Conservation (phyloP, 1,140 invertebrate genomes). For the Vanessa tameamea region DNA sequence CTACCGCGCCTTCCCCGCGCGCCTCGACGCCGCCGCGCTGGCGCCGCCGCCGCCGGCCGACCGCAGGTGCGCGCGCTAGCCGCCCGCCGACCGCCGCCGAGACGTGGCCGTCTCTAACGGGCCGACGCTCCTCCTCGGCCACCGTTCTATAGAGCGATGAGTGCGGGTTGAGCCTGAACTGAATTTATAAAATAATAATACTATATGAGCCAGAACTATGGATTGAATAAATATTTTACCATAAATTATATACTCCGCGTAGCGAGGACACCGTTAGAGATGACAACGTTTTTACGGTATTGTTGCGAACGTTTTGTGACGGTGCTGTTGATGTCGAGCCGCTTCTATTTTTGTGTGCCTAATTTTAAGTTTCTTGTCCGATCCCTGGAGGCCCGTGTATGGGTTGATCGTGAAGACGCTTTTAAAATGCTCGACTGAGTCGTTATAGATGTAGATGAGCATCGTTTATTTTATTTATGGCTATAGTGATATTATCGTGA, state of each 20-base stretch:
- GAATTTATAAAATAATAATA: too few relatives aligned
- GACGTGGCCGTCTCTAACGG: conserved; percentile 46
- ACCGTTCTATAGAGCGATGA: too few relatives aligned
- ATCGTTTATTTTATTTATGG: conserved; percentile 11
- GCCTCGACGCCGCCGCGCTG: conserved; percentile 88
- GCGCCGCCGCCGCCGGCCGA: conserved; percentile 87
- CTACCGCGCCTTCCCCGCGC: conserved; percentile 91
- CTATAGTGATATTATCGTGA: background rate
- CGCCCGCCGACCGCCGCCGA: conserved; percentile 84
- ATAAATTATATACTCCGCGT: too few relatives aligned
- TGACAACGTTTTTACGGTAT: background rate
- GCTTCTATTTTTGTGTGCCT: conserved; percentile 4
- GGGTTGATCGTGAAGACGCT: background rate
- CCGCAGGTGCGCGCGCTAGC: conserved; percentile 59
- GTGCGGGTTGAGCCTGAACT: too few relatives aligned
- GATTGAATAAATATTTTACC: too few relatives aligned
- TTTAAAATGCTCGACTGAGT: background rate
- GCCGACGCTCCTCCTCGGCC: too few relatives aligned
- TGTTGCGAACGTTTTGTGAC: background rate
- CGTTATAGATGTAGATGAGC: conserved; percentile 1
- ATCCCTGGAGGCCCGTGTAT: background rate
- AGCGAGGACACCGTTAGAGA: background rate
- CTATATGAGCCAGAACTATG: too few relatives aligned
- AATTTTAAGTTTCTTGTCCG: background rate
- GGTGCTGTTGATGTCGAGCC: background rate